phyloP scores from a whole-genome alignment of 2,888 invertebrate species.

The Mylabris sibirica region DNA sequence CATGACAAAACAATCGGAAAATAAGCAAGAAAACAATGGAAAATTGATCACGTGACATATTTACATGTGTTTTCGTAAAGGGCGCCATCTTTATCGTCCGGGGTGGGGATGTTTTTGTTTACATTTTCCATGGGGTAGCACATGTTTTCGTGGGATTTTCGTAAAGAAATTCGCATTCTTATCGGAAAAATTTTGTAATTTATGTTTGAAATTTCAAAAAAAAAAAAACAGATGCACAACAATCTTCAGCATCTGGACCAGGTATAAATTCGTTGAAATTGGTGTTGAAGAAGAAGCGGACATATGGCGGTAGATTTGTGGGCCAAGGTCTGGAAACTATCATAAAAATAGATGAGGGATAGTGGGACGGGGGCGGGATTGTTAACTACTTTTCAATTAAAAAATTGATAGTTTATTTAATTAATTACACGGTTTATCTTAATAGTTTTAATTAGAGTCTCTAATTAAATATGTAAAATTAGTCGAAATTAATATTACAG shows the following conservation, averaged over 20 bases:
- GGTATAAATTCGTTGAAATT: not conserved
- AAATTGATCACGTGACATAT: not conserved
- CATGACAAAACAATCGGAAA: not conserved
- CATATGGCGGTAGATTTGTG: not conserved
- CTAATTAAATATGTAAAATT: not conserved
- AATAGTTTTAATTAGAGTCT: not conserved
- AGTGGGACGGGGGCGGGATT: not conserved
- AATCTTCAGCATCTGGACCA: not conserved
- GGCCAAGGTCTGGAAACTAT: constrained; percentile 6
- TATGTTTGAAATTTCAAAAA: not conserved
- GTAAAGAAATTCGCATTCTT: not conserved
- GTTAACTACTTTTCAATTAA: not conserved
- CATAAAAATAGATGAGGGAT: not conserved
- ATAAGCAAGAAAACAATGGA: not conserved
- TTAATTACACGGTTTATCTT: not conserved
- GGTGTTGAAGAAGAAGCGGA: not conserved
- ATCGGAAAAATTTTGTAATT: not conserved
- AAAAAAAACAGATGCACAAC: not conserved
- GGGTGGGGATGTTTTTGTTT: constrained; percentile 50
- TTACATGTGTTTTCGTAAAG: constrained; percentile 36
- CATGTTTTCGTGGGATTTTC: constrained; percentile 19
- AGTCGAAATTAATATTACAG: too few species aligned
- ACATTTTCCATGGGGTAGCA: constrained; percentile 33
- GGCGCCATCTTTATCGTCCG: constrained; percentile 51
- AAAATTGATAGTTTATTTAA: too few species aligned